Evolutionary conservation across 2,888 invertebrate genomes (phyloP).

Genomic region (Acronicta leporina): DNA sequence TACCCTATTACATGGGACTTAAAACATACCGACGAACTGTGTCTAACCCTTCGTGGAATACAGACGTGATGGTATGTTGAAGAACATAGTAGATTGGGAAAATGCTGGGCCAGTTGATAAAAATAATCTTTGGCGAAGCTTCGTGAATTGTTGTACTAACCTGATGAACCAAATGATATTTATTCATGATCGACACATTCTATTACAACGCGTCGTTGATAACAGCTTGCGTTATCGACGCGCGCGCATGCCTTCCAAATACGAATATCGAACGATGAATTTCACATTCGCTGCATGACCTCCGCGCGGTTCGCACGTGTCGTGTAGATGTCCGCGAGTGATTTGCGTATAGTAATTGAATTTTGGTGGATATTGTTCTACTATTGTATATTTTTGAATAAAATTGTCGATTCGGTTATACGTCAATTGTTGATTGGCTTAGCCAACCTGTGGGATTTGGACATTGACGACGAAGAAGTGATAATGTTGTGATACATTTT

Average conservation of each 20-base stretch:
- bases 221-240: constrained; percentile 58
- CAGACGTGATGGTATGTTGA: too few relatives aligned
- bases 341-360: constrained; percentile 74
- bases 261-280: constrained; percentile 50
- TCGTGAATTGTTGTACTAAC: constrained; percentile 6
- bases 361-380: constrained; percentile 76
- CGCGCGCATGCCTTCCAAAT: constrained; percentile 62
- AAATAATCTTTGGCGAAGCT: neutral
- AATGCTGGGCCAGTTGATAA: neutral
- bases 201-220: constrained; percentile 21
- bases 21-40: too few relatives aligned
- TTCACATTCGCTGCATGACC: constrained; percentile 66
- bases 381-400: constrained; percentile 78
- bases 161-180: constrained; percentile 4
- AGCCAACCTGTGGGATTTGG: constrained; percentile 67
- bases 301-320: constrained; percentile 66
- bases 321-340: constrained; percentile 63
- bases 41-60: too few relatives aligned
- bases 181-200: constrained; percentile 28
- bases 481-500: constrained; percentile 50
- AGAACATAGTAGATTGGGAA: too few relatives aligned
- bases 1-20: too few relatives aligned
- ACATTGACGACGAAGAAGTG: constrained; percentile 71
- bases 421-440: constrained; percentile 60
- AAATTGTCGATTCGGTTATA: constrained; percentile 74